phyloP scores from a whole-genome alignment of 2,888 invertebrate genomes.

The Tenthredo mesomela region DNA sequence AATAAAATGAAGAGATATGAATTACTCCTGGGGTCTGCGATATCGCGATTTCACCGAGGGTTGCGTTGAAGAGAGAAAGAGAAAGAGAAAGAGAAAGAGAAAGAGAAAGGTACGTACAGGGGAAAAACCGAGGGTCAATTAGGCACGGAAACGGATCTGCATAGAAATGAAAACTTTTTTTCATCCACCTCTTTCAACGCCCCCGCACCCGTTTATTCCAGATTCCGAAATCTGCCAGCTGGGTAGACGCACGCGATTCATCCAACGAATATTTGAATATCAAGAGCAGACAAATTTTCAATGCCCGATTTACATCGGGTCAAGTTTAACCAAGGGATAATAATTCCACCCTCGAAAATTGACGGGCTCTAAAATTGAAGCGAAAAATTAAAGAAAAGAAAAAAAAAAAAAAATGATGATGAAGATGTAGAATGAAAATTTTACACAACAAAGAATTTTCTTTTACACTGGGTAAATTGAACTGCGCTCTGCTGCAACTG shows the following conservation, averaged over 20 bases:
- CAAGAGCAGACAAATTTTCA: conserved; percentile 43
- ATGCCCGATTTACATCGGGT: conserved; percentile 20
- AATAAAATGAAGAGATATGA: background rate
- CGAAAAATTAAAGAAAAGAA: background rate
- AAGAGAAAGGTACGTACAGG: background rate
- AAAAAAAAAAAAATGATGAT: background rate
- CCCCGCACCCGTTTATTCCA: background rate
- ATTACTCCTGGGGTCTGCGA: background rate
- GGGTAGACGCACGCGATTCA: background rate
- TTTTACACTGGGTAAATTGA: background rate
- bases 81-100: background rate
- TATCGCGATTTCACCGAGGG: conserved; percentile 2
- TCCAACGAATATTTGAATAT: conserved; percentile 32
- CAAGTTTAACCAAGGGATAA: background rate
- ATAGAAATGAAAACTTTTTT: conserved; percentile 28
- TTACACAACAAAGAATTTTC: background rate
- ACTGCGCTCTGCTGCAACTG: background rate
- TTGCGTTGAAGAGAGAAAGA: no score
- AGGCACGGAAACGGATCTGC: conserved; percentile 25
- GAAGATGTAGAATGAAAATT: background rate
- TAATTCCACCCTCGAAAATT: background rate
- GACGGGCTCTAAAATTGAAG: background rate
- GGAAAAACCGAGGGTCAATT: background rate
- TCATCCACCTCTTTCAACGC: conserved; percentile 10
- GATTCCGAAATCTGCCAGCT: background rate